These are phyloP conservation scores for Eudasyphora cyanicolor DNA, from an alignment of 2,888 invertebrate genomes.

Conservation along the genomic window DNA sequence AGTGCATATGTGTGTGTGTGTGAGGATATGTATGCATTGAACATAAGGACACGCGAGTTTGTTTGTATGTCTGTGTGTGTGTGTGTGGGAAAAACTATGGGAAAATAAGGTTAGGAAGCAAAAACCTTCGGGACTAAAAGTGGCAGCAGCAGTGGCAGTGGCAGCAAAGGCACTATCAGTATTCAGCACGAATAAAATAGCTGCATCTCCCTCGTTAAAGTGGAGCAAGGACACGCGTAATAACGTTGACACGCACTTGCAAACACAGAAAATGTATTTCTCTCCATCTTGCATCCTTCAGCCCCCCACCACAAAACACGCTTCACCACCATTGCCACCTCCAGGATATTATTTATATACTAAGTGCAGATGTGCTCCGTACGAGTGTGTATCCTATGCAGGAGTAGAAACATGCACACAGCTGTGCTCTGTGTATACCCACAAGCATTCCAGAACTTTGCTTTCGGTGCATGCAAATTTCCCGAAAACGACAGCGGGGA, in stretches of 20 bases:
- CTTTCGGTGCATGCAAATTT: conserved; percentile 53
- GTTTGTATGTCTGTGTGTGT: not conserved
- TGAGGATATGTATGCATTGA: too few relatives aligned
- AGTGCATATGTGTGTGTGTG: conserved; percentile 16
- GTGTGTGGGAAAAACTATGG: not conserved
- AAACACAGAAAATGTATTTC: conserved; percentile 27
- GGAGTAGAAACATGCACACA: not conserved
- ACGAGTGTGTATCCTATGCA: not conserved
- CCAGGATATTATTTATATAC: conserved; percentile 28
- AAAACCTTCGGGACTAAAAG: conserved; percentile 58
- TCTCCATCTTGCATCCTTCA: not conserved
- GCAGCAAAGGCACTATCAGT: not conserved
- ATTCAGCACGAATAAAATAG: conserved; percentile 49
- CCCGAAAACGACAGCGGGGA: conserved; percentile 16
- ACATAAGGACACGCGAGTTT: not conserved
- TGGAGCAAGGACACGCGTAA: conserved; percentile 75
- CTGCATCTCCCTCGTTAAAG: conserved; percentile 69
- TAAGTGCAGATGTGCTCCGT: not conserved
- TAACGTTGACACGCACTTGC: conserved; percentile 64
- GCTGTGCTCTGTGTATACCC: conserved; percentile 43
- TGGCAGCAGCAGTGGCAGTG: conserved; percentile 11
- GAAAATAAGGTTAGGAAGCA: conserved; percentile 38
- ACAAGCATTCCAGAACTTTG: conserved; percentile 59
- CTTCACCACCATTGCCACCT: conserved; percentile 14
- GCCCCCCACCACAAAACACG: conserved; percentile 25